These are phyloP conservation scores for Lophius piscatorius DNA, from an alignment of 2,113 vertebrate species.

Conservation along the genomic window DNA sequence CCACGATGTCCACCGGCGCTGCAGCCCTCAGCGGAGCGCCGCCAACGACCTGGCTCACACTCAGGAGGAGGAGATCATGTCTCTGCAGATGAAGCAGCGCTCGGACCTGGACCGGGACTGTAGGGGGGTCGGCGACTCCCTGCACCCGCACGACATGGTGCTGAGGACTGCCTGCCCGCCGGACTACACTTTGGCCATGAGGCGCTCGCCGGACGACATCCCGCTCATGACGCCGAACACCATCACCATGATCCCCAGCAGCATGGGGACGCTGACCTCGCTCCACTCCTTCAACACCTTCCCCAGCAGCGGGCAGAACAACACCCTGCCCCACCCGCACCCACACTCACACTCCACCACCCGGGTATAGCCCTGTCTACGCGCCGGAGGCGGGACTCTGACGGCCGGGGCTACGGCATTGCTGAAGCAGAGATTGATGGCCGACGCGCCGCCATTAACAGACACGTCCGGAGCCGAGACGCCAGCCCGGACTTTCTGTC, in stretches of 20 bases:
- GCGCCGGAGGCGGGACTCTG: slow-evolving; percentile 48
- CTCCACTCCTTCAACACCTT: slow-evolving; percentile 97
- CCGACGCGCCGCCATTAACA: slow-evolving; percentile 36
- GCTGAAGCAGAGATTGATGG: slow-evolving; percentile 46
- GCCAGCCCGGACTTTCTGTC: slow-evolving; percentile 54
- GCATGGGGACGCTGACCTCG: slow-evolving; percentile 94
- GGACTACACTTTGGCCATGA: slow-evolving; percentile 98
- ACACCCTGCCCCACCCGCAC: slow-evolving; percentile 94
- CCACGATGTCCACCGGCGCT: slow-evolving; percentile 94
- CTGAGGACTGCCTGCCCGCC: slow-evolving; percentile 97
- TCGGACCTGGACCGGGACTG: slow-evolving; percentile 97
- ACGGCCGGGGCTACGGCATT: slow-evolving; percentile 35
- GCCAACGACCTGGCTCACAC: slow-evolving; percentile 95
- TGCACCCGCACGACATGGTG: slow-evolving; percentile 96
- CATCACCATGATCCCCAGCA: slow-evolving; percentile 98
- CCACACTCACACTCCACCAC: slow-evolving; percentile 99
- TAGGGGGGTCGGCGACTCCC: slow-evolving; percentile 81
- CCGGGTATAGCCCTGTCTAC: slow-evolving; percentile 93
- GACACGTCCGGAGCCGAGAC: slow-evolving; percentile 40
- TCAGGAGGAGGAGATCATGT: slow-evolving; percentile 99
- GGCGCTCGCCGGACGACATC: slow-evolving; percentile 97
- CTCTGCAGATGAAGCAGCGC: slow-evolving; percentile 99
- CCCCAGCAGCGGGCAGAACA: slow-evolving; percentile 96
- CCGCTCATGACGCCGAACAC: slow-evolving; percentile 99
- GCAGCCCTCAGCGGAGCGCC: slow-evolving; percentile 93